Conservation (phyloP, 2,888 invertebrate species). For the Bombylius major region DNA sequence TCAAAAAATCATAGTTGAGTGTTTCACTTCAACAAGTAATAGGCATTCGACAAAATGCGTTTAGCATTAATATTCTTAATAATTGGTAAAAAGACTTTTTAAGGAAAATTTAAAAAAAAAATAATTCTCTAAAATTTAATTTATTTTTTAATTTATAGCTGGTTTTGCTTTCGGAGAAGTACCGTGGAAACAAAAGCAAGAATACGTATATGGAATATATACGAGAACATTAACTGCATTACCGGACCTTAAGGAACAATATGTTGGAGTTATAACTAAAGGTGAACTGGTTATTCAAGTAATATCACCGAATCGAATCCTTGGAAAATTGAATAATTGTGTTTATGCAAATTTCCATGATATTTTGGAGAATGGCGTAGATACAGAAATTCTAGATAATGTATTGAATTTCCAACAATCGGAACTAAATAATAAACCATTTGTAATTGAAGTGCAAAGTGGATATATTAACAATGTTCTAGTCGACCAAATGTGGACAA, state of each 20-base stretch:
- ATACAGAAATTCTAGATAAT: conserved; percentile 36
- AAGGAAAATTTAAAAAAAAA: neutral
- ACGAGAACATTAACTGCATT: conserved; percentile 48
- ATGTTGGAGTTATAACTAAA: conserved; percentile 42
- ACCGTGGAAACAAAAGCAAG: conserved; percentile 45
- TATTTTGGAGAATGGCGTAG: conserved; percentile 40
- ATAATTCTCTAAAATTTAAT: neutral
- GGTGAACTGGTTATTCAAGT: conserved; percentile 45
- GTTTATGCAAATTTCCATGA: conserved; percentile 45
- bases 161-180: conserved; percentile 23
- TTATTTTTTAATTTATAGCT: conserved; percentile 19
- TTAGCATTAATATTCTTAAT: neutral
- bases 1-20: neutral
- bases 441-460: conserved; percentile 47
- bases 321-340: conserved; percentile 39
- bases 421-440: conserved; percentile 44
- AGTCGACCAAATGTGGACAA: conserved; percentile 41
- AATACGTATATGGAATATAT: conserved; percentile 46
- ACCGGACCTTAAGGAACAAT: conserved; percentile 42
- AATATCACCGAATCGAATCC: conserved; percentile 37
- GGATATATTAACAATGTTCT: conserved; percentile 47
- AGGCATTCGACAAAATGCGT: neutral
- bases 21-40: neutral
- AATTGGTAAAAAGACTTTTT: neutral
- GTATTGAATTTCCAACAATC: conserved; percentile 43